Conservation (phyloP, 2,797 vertebrate genomes). For the Cirrhinus molitorella region DNA sequence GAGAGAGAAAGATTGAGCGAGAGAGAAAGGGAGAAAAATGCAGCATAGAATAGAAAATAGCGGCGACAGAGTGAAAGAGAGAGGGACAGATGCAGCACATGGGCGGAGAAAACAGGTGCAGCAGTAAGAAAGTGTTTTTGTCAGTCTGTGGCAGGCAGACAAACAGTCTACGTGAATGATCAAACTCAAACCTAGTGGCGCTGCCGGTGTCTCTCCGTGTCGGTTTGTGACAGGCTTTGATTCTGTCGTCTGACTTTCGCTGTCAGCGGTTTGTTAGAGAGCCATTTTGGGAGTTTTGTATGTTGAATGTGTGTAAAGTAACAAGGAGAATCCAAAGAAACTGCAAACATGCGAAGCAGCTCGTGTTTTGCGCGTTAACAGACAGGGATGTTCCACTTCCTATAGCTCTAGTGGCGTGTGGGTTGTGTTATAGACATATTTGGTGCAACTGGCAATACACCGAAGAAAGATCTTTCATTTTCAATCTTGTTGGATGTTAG, state of each 20-base stretch:
- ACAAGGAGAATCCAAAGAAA: constrained; percentile 13
- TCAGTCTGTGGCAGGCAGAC: constrained; percentile 38
- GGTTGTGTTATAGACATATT: constrained; percentile 24
- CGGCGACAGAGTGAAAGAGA: constrained; percentile 24
- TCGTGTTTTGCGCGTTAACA: not conserved
- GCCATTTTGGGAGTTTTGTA: constrained; percentile 26
- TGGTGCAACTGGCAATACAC: constrained; percentile 11
- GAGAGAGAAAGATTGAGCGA: constrained; percentile 5
- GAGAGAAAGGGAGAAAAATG: constrained; percentile 20
- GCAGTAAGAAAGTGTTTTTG: constrained; percentile 21
- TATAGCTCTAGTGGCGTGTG: constrained; percentile 17
- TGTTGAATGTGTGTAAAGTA: constrained; percentile 6
- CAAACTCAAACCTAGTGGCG: constrained; percentile 42
- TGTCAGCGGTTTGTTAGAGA: constrained; percentile 2
- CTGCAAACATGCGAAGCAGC: not conserved
- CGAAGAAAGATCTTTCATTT: constrained; percentile 11
- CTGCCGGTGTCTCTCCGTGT: constrained; percentile 6
- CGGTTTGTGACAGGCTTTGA: constrained; percentile 38
- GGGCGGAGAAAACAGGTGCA: constrained; percentile 41
- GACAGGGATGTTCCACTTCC: constrained; percentile 15
- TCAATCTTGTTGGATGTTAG: constrained; percentile 53
- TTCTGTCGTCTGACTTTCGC: constrained; percentile 1
- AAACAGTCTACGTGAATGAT: constrained; percentile 54
- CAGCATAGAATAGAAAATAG: constrained; percentile 54
- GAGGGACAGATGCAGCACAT: constrained; percentile 32